These are phyloP conservation scores for Crypturellus undulatus DNA, from an alignment of 2,113 vertebrate species.

Conservation along the genomic window DNA sequence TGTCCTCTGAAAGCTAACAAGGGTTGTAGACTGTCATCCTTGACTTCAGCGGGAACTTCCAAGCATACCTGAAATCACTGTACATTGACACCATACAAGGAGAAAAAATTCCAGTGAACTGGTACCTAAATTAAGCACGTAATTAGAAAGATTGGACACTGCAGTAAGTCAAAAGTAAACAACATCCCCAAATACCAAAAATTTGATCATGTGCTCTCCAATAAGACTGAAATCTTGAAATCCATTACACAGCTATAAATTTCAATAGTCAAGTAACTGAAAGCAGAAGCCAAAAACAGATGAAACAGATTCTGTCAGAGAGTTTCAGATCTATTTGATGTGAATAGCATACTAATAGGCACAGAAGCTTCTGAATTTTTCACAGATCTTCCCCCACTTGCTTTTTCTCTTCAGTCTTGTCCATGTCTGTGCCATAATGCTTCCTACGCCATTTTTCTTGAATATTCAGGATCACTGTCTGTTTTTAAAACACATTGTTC, in stretches of 20 bases:
- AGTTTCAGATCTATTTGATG: too few relatives aligned
- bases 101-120: rapidly evolving
- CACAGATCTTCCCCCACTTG: background rate
- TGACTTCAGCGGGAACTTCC: background rate
- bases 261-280: too few relatives aligned
- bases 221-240: background rate
- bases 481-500: background rate
- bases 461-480: background rate
- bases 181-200: background rate
- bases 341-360: too few relatives aligned
- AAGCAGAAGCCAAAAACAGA: background rate
- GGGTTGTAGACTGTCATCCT: background rate
- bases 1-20: background rate
- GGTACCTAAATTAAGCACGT: background rate
- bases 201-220: background rate
- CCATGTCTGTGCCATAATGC: too few relatives aligned
- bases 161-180: background rate
- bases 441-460: background rate
- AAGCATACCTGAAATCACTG: background rate
- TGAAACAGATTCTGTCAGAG: too few relatives aligned
- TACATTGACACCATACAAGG: background rate
- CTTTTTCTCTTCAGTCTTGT: background rate
- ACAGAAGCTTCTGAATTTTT: too few relatives aligned
- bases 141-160: background rate
- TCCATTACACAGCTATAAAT: too few relatives aligned